Conservation (phyloP, 2,113 vertebrate species). For the Laterallus jamaicensis region DNA sequence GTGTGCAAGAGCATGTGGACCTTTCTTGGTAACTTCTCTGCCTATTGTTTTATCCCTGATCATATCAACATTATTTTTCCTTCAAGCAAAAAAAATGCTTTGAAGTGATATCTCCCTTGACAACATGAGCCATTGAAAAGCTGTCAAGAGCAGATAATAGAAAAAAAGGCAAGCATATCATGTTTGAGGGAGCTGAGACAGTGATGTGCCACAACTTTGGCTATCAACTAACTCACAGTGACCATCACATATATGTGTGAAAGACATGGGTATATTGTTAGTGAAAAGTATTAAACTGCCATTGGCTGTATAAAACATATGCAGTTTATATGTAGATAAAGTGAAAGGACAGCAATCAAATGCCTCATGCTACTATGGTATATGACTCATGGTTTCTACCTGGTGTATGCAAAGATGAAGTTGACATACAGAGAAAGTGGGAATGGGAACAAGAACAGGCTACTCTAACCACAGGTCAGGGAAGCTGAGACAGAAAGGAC, state of each 20-base stretch:
- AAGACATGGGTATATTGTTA: neutral
- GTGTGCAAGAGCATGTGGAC: neutral
- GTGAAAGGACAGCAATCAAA: neutral
- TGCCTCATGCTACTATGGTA: neutral
- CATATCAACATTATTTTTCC: constrained; percentile 43
- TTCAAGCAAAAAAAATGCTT: constrained; percentile 35
- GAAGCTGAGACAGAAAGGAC: neutral
- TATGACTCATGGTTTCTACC: neutral
- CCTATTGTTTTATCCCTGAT: constrained; percentile 8
- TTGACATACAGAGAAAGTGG: neutral
- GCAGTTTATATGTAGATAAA: neutral
- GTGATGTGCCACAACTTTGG: neutral
- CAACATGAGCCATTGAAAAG: neutral
- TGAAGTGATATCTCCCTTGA: neutral
- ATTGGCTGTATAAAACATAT: neutral
- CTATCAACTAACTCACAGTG: neutral
- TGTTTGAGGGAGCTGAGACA: neutral
- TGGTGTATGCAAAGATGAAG: neutral
- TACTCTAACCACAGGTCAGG: neutral
- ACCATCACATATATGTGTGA: neutral
- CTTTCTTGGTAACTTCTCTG: neutral
- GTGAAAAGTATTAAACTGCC: neutral
- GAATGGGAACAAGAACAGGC: neutral
- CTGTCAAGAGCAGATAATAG: neutral
- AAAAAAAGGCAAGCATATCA: neutral